Percentiles rank a stretch among this genome's conserved stretches.
Evolutionary conservation across 1,140 invertebrate species (phyloP).

Genomic region (Microplitis mediator): DNA sequence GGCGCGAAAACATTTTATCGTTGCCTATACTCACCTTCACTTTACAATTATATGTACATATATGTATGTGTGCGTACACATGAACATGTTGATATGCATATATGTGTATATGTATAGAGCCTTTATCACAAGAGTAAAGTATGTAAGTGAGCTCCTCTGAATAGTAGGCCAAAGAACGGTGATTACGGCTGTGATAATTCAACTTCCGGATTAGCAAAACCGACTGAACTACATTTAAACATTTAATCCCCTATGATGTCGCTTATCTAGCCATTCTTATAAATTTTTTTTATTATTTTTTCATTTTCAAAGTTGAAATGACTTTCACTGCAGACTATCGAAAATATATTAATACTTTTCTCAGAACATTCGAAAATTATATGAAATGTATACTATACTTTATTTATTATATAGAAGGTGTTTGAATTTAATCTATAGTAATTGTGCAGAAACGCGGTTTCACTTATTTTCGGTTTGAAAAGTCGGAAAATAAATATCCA

Average conservation of each 20-base stretch:
- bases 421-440: no score
- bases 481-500: no score
- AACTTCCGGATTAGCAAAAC: slow-evolving; percentile 29
- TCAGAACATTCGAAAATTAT: not conserved
- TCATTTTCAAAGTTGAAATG: not conserved
- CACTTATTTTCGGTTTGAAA: no score
- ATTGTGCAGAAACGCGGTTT: no score
- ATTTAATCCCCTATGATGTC: not conserved
- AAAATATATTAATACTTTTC: not conserved
- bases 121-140: not conserved
- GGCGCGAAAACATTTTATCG: no score
- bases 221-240: slow-evolving; percentile 14
- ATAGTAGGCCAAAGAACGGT: slow-evolving; percentile 33
- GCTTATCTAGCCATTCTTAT: no score
- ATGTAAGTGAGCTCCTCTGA: slow-evolving; percentile 3
- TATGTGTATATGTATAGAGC: not conserved
- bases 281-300: not conserved
- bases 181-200: slow-evolving; percentile 27
- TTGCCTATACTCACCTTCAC: not conserved
- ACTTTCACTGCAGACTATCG: not conserved
- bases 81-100: not conserved
- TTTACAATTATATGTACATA: not conserved
- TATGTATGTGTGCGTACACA: no score
- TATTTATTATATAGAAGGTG: no score
- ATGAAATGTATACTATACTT: no score